These are phyloP conservation scores for Dendropsophus ebraccatus DNA, from an alignment of 2,113 vertebrate genomes.

Conservation along the genomic window DNA sequence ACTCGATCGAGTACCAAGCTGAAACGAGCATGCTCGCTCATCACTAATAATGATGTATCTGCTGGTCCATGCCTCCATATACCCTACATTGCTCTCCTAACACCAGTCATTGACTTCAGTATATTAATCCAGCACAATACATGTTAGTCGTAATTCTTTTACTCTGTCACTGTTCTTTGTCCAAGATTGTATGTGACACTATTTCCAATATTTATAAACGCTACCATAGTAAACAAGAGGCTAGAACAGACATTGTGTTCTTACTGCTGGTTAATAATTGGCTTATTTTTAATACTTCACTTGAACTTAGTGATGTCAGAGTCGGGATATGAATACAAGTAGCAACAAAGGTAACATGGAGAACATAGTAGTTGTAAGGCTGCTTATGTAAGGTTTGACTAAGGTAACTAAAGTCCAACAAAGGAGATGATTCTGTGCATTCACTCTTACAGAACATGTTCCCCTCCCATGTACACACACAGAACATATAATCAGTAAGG, in stretches of 20 bases:
- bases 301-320: neutral
- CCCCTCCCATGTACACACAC: too few species aligned
- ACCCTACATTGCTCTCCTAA: neutral
- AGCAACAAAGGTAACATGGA: neutral
- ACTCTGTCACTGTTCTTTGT: neutral
- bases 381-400: neutral
- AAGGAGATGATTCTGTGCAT: too few species aligned
- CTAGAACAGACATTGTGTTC: conserved; percentile 36
- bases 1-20: too few species aligned
- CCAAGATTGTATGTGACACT: neutral
- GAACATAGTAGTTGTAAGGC: neutral
- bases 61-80: neutral
- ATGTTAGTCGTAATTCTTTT: neutral
- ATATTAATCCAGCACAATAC: neutral
- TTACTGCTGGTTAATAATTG: conserved; percentile 31
- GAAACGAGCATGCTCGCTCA: too few species aligned
- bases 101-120: neutral
- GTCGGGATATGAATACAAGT: neutral
- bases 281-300: neutral
- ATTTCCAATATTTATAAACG: conserved; percentile 1
- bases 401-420: too few species aligned
- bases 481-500: too few species aligned
- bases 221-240: neutral
- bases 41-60: neutral
- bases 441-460: too few species aligned